Base-by-base conservation (phyloP, 23 tunicate species). In the Botrylloides violaceus region DNA sequence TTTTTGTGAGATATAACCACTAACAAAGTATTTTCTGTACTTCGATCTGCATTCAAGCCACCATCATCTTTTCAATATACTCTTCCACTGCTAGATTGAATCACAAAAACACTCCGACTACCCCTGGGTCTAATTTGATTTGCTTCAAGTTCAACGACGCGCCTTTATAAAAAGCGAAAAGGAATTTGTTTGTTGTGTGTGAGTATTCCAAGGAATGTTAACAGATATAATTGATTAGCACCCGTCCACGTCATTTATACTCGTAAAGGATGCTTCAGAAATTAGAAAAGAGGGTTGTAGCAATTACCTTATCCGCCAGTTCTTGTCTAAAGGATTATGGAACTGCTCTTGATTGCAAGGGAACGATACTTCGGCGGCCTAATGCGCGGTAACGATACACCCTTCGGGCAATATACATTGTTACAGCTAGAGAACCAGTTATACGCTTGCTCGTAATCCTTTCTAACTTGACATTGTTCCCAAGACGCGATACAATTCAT, bases 361-460 rank as follows among this genome's bases (percentile, higher is more conserved):
- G 15, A 7, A 9, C 15, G 53, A 15, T 9, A 43, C 12, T 15
- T 7, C 53, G 9, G 9, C 53, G 53, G 53, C 53, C 15, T 43
- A 43, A 43, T 43, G 53, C 53, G 9, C 12, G 12, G 53, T 43
- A 7, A 15, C 53, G 53, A 43, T 43, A 43, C 53, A 15, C 53
- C 53, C 53, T 43, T 43, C 9, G 53, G 53, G 53, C 53, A 43
- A 43, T 43, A 43, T 43, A 43, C 53, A 43, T 43, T 43, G 53
- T 43, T 43, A 43, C 12, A 43, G 53, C 12, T 43, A 7, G 53
- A 43, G 53, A 43, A 43, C 53, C 53, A 7, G 53, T 43, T 43
- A 43, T 43, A 7, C 53, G 53, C 15, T 9, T 43, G 53, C 12
- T 43, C 53, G 53, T 43, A 43, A 43, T 15, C 15, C n/a, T n/a